Conservation (phyloP, 2,888 invertebrate species). For the Xylota sylvarum region DNA sequence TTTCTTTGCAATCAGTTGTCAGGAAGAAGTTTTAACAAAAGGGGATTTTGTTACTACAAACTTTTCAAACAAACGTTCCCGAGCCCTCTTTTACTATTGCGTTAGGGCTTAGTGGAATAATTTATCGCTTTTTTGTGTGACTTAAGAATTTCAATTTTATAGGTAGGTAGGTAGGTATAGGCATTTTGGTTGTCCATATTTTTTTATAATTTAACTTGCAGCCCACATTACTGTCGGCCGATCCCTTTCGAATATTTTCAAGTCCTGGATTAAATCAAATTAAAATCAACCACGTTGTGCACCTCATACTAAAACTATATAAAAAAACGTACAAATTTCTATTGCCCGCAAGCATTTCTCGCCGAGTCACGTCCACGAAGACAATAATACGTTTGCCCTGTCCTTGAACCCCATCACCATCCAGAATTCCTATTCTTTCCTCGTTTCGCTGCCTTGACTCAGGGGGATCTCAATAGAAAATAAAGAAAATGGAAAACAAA, state of each 20-base stretch:
- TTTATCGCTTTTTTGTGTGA: too few species aligned
- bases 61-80: too few species aligned
- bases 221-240: not conserved
- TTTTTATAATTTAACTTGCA: too few species aligned
- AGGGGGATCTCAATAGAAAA: not conserved
- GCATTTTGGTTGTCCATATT: too few species aligned
- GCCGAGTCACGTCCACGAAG: slow-evolving; percentile 59
- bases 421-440: slow-evolving; percentile 27
- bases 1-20: too few species aligned
- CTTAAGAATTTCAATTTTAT: too few species aligned
- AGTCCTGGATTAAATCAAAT: not conserved
- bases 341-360: slow-evolving; percentile 30
- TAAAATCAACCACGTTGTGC: not conserved
- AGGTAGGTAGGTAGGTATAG: too few species aligned
- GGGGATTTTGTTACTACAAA: too few species aligned
- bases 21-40: too few species aligned
- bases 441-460: slow-evolving; percentile 23
- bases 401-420: slow-evolving; percentile 68
- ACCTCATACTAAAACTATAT: not conserved
- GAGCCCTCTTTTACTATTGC: too few species aligned
- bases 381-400: slow-evolving; percentile 62
- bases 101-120: too few species aligned
- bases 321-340: slow-evolving; percentile 19
- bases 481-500: slow-evolving; percentile 24
- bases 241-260: not conserved